Percentiles rank a stretch among this genome's conserved stretches.
Conservation (phyloP, 1,140 invertebrate genomes). For the Halotydeus destructor region DNA sequence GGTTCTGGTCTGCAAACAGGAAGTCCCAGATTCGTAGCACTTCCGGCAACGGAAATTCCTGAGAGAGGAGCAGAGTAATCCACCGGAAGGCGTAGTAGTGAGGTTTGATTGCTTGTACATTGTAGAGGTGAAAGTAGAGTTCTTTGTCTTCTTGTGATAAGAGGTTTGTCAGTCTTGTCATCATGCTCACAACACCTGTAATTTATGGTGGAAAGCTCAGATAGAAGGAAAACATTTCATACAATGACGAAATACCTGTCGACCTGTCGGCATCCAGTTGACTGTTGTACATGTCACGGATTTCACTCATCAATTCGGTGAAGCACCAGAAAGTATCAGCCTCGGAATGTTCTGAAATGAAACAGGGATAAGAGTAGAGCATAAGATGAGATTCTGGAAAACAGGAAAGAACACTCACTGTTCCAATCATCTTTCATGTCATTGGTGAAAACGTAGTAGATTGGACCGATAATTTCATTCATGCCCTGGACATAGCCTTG, state of each 20-base stretch:
- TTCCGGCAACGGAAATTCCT: constrained; percentile 81
- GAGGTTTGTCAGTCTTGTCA: constrained; percentile 49
- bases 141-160: constrained; percentile 51
- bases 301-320: constrained; percentile 45
- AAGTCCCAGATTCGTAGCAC: constrained; percentile 90
- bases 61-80: constrained; percentile 84
- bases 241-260: constrained; percentile 6
- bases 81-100: constrained; percentile 95
- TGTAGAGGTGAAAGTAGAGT: constrained; percentile 48
- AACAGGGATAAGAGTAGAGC: neutral
- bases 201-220: constrained; percentile 7
- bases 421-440: constrained; percentile 53
- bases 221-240: neutral
- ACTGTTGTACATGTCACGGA: constrained; percentile 91
- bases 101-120: constrained; percentile 58
- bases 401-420: constrained; percentile 12
- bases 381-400: neutral
- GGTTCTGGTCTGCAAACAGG: constrained; percentile 61
- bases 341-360: constrained; percentile 58
- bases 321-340: constrained; percentile 96
- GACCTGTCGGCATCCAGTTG: constrained; percentile 44
- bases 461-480: constrained; percentile 97
- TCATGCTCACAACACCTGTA: constrained; percentile 57
- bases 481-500: constrained; percentile 74
- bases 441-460: constrained; percentile 88